phyloP scores from a whole-genome alignment of 2,888 invertebrate species.

The Diarsia dahlii region DNA sequence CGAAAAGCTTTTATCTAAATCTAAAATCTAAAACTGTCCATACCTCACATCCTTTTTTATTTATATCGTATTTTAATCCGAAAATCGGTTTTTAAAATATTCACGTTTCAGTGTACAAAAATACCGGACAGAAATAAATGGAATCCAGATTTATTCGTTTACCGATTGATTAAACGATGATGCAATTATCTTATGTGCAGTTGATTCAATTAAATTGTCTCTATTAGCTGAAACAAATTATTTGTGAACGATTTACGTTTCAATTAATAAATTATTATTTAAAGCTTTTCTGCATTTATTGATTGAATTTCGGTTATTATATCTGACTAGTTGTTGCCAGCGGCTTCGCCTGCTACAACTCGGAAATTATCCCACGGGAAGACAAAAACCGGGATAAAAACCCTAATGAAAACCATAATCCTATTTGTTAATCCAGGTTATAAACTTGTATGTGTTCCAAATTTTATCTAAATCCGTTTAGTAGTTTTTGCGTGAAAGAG shows the following conservation, averaged over 20 bases:
- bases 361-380: too few species aligned
- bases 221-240: conserved; percentile 58
- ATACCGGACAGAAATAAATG: conserved; percentile 54
- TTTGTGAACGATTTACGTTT: conserved; percentile 58
- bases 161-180: conserved; percentile 69
- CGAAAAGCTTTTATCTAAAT: conserved; percentile 17
- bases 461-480: too few species aligned
- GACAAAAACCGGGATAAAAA: too few species aligned
- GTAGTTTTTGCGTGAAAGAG: too few species aligned
- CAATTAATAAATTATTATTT: conserved; percentile 16
- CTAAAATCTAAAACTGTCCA: conserved; percentile 10
- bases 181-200: conserved; percentile 70
- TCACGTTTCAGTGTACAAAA: conserved; percentile 35
- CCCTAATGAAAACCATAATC: too few species aligned
- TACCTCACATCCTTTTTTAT: conserved; percentile 18
- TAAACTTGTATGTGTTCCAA: too few species aligned
- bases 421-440: too few species aligned
- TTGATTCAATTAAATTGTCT: conserved; percentile 68
- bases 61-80: conserved; percentile 23
- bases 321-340: too few species aligned
- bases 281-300: conserved; percentile 5
- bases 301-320: background rate
- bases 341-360: too few species aligned
- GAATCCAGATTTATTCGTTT: conserved; percentile 65
- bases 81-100: conserved; percentile 45